phyloP scores from a whole-genome alignment of 2,888 invertebrate species.

The Pyrochroa serraticornis region DNA sequence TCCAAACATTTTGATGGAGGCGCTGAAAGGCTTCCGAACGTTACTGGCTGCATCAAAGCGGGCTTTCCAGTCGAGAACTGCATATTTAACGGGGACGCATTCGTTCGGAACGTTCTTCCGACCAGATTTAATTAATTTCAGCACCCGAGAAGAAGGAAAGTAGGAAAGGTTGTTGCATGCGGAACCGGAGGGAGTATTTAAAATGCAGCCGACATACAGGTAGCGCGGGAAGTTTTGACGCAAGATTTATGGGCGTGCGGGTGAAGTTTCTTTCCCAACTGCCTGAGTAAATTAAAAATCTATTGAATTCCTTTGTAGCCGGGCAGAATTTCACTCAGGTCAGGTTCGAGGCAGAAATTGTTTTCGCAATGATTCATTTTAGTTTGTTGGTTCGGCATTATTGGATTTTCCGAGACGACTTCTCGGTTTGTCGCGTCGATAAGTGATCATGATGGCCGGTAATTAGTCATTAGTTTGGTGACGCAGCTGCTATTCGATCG shows the following conservation, averaged over 20 bases:
- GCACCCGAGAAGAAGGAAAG: too few species aligned
- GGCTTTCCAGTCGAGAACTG: too few species aligned
- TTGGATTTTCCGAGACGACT: constrained; percentile 15
- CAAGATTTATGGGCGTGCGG: constrained; percentile 38
- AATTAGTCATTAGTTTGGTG: constrained; percentile 17
- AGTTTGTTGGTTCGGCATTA: constrained; percentile 27
- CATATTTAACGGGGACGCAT: too few species aligned
- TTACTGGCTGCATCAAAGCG: too few species aligned
- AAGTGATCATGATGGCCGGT: constrained; percentile 16
- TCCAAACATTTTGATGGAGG: too few species aligned
- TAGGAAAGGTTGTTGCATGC: background rate
- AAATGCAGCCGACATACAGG: constrained; percentile 41
- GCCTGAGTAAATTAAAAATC: constrained; percentile 38
- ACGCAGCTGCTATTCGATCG: background rate
- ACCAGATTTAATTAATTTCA: too few species aligned
- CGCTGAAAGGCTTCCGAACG: too few species aligned
- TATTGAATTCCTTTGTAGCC: constrained; percentile 35
- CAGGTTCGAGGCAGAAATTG: constrained; percentile 31
- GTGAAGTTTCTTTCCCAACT: constrained; percentile 38
- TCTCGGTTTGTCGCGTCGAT: background rate
- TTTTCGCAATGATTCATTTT: constrained; percentile 31
- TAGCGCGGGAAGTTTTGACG: constrained; percentile 41
- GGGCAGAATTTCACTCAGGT: constrained; percentile 32
- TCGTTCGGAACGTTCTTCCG: too few species aligned
- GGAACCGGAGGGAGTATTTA: constrained; percentile 17